These are phyloP conservation scores for Coccyzus lansbergi DNA, from an alignment of 2,797 vertebrate genomes.

Conservation along the genomic window DNA sequence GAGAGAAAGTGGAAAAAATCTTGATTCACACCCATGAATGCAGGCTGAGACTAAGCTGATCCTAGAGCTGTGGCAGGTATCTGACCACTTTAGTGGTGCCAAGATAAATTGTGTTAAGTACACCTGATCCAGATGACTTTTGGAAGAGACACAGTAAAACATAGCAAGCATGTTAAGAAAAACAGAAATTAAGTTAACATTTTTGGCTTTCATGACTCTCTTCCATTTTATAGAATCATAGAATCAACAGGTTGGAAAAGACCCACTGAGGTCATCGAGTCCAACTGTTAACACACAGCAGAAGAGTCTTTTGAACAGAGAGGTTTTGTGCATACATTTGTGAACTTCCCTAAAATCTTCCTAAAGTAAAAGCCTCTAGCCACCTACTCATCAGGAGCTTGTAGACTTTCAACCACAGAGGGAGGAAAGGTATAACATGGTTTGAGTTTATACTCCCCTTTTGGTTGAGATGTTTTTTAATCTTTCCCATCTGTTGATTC, in stretches of 20 bases:
- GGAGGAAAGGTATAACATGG: background rate
- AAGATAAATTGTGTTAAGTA: background rate
- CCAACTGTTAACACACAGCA: no score
- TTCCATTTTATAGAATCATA: background rate
- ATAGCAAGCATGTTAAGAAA: background rate
- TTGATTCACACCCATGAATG: background rate
- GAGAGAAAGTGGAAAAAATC: background rate
- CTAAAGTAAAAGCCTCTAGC: background rate
- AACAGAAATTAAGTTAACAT: background rate
- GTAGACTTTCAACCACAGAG: background rate
- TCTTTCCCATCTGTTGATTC: background rate
- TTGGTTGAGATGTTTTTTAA: background rate
- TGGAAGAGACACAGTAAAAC: background rate
- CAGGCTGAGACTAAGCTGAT: background rate
- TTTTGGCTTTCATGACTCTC: background rate
- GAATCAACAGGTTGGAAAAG: no score
- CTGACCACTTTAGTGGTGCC: background rate
- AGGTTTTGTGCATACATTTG: background rate
- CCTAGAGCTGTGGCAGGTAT: background rate
- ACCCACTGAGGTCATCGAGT: no score
- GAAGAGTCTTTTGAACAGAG: background rate
- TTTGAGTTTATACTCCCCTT: background rate
- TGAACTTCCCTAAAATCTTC: background rate
- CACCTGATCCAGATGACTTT: rapidly evolving
- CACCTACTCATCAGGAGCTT: background rate